Percentiles rank a stretch among this genome's conserved stretches.
These are phyloP conservation scores for Zhuqinia jingwanae DNA, from an alignment of 2,888 invertebrate genomes.

Conservation along the genomic window DNA sequence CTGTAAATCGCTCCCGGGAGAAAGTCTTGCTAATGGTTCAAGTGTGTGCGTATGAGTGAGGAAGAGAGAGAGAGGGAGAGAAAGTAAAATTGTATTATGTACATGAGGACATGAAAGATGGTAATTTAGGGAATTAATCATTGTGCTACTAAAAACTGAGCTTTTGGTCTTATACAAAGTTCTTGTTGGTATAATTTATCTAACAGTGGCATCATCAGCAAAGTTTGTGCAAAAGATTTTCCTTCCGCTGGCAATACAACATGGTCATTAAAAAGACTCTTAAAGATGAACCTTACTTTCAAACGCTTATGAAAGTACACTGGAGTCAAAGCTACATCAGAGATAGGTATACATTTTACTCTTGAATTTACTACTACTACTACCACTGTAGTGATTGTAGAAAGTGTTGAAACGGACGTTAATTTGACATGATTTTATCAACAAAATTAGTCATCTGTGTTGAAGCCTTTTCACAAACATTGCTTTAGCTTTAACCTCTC, in stretches of 20 bases:
- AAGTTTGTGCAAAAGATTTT: slow-evolving; percentile 30
- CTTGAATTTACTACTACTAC: not conserved
- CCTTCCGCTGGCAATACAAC: no score
- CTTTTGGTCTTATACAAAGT: not conserved
- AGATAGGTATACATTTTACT: not conserved
- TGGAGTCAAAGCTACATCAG: no score
- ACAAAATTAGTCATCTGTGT: not conserved
- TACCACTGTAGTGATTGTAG: no score
- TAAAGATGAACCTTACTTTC: no score
- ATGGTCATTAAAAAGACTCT: no score
- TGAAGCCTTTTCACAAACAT: no score
- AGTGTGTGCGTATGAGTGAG: no score
- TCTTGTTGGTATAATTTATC: slow-evolving; percentile 9
- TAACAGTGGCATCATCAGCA: not conserved
- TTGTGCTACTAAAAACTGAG: not conserved
- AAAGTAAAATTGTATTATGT: not conserved
- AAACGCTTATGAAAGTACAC: no score
- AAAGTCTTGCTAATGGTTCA: slow-evolving; percentile 14
- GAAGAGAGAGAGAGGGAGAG: no score
- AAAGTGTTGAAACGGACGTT: slow-evolving; percentile 6
- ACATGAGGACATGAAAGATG: slow-evolving; percentile 1
- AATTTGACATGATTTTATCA: not conserved
- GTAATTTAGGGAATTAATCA: slow-evolving; percentile 31
- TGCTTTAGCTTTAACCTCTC: no score
- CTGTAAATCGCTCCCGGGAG: slow-evolving; percentile 29